phyloP scores from a whole-genome alignment of 2,113 vertebrate species.

The Pampusana beccarii region DNA sequence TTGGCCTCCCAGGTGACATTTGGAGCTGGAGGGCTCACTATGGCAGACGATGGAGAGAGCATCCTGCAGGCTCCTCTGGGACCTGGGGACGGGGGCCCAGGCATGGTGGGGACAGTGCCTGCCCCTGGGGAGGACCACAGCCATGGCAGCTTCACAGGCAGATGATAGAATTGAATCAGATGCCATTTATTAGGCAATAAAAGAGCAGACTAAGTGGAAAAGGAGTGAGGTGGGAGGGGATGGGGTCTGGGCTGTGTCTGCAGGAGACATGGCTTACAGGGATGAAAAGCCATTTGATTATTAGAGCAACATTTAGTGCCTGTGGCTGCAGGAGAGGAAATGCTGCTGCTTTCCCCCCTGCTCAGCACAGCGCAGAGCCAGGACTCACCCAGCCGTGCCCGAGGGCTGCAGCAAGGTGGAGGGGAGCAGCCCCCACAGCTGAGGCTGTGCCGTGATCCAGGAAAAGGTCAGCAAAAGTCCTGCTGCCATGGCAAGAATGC shows the following conservation, averaged over 20 bases:
- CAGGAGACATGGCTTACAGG: neutral
- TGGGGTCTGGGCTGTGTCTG: neutral
- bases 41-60: neutral
- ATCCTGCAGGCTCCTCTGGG: neutral
- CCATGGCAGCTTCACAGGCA: fast-evolving
- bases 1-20: neutral
- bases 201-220: neutral
- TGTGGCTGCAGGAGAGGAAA: neutral
- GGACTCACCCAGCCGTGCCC: fast-evolving
- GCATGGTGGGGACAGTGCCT: neutral
- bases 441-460: neutral
- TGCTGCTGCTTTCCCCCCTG: neutral
- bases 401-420: neutral
- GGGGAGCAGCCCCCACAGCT: neutral
- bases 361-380: neutral
- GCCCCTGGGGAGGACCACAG: neutral
- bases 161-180: neutral
- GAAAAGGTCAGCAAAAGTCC: neutral
- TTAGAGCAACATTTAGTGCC: neutral
- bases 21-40: fast-evolving
- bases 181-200: neutral
- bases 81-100: neutral
- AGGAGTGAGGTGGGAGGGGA: neutral
- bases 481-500: neutral
- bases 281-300: conserved; percentile 14